A percentile compares a stretch with the other conserved stretches of the same genome.
Evolutionary conservation across 2,113 vertebrate genomes (phyloP).

Genomic region (Podarcis cretensis): DNA sequence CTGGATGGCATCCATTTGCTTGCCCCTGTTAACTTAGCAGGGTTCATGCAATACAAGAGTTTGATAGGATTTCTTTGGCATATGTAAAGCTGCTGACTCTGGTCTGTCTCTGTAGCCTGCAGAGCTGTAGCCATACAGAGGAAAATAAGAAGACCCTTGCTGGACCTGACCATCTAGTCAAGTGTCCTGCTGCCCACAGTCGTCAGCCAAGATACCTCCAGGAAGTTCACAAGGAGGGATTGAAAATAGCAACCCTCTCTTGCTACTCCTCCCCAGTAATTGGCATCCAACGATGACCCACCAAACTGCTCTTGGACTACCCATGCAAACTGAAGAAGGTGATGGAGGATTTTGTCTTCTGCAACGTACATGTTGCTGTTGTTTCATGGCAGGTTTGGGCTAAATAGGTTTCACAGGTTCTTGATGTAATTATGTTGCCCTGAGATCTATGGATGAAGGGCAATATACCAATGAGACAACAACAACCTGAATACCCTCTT

Average conservation of each 20-base stretch:
- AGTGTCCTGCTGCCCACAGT: background rate
- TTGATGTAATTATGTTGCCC: background rate
- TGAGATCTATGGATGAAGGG: no score
- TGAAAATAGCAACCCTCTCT: no score
- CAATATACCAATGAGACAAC: no score
- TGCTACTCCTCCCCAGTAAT: background rate
- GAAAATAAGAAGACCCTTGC: background rate
- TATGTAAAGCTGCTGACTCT: background rate
- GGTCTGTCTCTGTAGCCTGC: background rate
- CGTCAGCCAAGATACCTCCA: background rate
- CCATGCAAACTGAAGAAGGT: background rate
- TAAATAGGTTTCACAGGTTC: background rate
- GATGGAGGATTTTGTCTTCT: background rate
- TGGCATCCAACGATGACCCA: background rate
- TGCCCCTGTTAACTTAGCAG: background rate
- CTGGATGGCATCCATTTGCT: background rate
- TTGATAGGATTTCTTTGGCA: background rate
- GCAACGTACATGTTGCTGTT: background rate
- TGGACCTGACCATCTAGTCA: background rate
- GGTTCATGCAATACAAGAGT: background rate
- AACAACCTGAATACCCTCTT: background rate
- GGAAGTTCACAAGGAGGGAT: background rate
- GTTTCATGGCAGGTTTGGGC: background rate
- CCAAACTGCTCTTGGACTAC: background rate
- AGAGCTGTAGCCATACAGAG: background rate